Conservation (phyloP, 2,797 vertebrate species). For the Poeciliopsis gracilis region DNA sequence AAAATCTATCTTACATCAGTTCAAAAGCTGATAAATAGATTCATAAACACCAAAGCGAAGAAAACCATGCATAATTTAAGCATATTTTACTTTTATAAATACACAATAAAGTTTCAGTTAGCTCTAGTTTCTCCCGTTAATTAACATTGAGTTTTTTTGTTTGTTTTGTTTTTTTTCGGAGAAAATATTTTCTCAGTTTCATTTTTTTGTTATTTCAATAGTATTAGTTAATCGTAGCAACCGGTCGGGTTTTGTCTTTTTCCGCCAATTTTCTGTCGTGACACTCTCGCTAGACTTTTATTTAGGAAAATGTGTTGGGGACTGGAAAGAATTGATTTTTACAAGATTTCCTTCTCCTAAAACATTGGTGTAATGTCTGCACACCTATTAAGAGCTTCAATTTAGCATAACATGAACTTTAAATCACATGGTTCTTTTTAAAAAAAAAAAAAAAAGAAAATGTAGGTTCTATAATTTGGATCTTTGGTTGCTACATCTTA, state of each 20-base stretch:
- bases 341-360: constrained; percentile 2
- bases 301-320: not conserved
- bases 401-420: not conserved
- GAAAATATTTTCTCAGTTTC: no score
- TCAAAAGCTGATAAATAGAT: no score
- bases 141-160: no score
- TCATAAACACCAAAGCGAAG: no score
- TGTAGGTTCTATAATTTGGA: not conserved
- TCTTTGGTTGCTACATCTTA: not conserved
- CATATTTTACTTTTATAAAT: no score
- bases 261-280: not conserved
- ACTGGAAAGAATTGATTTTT: not conserved
- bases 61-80: not conserved
- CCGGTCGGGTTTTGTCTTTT: not conserved
- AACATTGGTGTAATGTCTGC: not conserved
- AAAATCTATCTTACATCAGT: no score
- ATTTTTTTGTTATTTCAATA: no score
- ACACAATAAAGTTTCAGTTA: no score
- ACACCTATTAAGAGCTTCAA: not conserved
- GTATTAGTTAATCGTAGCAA: no score
- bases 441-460: not conserved
- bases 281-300: not conserved
- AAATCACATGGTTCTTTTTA: not conserved
- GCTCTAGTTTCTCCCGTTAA: no score
- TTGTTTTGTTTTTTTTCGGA: no score